A percentile compares a stretch with the other conserved stretches of the same genome.
Evolutionary conservation across 2,113 vertebrate species (phyloP).

Genomic region (human (Homo sapiens)): GRCh38 chrY:4485501-4486000

Average conservation of each 20-base stretch:
- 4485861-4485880: slow-evolving; percentile 17
- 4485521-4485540: not conserved
- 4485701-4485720: not conserved
- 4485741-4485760: slow-evolving; percentile 43
- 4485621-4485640: not conserved
- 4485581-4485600: not conserved
- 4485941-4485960: not conserved
- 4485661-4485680: not conserved
- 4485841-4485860: slow-evolving; percentile 15
- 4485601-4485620: not conserved
- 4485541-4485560: not conserved
- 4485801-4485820: not conserved
- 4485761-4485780: not conserved
- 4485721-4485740: not conserved
- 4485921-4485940: not conserved
- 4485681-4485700: not conserved
- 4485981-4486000: not conserved
- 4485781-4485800: not conserved
- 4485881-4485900: not conserved
- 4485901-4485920: not conserved
- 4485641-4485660: not conserved
- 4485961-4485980: slow-evolving; percentile 1
- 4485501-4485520: not conserved
- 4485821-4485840: not conserved
- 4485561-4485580: not conserved